These are phyloP conservation scores for Chironomus tepperi DNA, from an alignment of 1,140 invertebrate species.

Conservation along the genomic window DNA sequence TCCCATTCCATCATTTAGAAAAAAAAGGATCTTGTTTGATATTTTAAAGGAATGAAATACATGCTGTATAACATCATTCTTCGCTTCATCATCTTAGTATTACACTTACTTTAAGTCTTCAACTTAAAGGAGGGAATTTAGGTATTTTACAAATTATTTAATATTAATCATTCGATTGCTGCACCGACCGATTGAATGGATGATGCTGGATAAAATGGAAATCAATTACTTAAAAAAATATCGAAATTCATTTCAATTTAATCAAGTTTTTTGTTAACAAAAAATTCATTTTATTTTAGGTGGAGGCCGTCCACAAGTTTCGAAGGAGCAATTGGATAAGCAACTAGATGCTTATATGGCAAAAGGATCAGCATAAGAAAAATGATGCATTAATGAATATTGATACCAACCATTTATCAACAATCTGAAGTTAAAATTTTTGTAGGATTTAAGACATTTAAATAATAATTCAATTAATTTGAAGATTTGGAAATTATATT, in stretches of 20 bases:
- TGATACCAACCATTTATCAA: no score
- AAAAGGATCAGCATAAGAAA: neutral
- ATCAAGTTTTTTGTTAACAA: neutral
- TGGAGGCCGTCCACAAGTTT: neutral
- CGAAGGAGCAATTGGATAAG: conserved; percentile 5
- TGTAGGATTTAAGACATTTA: no score
- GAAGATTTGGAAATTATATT: no score
- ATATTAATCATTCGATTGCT: neutral
- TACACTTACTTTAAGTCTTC: neutral
- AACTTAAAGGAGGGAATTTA: neutral
- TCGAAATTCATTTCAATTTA: neutral
- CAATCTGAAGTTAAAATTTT: no score
- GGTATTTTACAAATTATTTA: neutral
- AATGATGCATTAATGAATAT: no score
- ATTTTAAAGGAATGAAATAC: neutral
- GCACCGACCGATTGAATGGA: neutral
- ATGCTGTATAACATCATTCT: neutral
- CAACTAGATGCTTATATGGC: conserved; percentile 3
- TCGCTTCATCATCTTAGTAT: neutral
- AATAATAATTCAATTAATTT: no score
- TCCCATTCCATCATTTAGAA: neutral
- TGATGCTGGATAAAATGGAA: neutral
- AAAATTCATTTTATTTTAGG: neutral
- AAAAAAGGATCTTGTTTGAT: neutral
- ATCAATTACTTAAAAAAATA: neutral